phyloP scores from a whole-genome alignment of 2,113 vertebrate genomes.

The Tetrax tetrax region DNA sequence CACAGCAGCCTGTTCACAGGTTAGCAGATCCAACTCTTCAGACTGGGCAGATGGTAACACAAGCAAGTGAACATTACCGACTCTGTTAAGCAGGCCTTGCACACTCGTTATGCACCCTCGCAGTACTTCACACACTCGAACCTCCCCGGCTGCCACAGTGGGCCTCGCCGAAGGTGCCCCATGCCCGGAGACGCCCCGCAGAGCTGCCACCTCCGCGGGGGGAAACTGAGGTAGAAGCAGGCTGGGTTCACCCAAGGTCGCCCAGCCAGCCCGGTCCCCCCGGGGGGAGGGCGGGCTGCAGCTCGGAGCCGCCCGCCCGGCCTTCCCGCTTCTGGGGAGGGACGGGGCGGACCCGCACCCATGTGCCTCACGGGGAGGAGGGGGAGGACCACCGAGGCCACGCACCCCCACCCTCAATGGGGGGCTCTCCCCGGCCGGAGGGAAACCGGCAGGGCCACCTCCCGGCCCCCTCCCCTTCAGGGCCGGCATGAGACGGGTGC shows the following conservation, averaged over 20 bases:
- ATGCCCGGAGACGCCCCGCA: neutral
- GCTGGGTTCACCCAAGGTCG: conserved; percentile 39
- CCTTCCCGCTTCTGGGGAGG: neutral
- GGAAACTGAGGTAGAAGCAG: neutral
- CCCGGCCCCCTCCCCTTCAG: neutral
- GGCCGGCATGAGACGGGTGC: neutral
- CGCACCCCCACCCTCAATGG: neutral
- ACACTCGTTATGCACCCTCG: neutral
- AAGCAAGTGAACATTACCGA: neutral
- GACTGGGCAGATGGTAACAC: neutral
- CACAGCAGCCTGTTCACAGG: neutral
- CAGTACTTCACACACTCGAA: neutral
- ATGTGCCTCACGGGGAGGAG: neutral
- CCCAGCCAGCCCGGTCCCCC: neutral
- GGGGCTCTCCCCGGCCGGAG: neutral
- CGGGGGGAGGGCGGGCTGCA: neutral
- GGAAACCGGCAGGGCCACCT: neutral
- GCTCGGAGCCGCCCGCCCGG: neutral
- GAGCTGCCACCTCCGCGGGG: neutral
- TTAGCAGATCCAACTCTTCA: neutral
- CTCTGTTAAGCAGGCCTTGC: neutral
- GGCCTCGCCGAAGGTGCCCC: neutral
- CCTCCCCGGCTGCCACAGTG: neutral
- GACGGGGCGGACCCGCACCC: neutral
- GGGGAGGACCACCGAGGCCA: neutral